Base-by-base conservation (phyloP, 1,140 invertebrate species). In the Helicoverpa armigera region DNA sequence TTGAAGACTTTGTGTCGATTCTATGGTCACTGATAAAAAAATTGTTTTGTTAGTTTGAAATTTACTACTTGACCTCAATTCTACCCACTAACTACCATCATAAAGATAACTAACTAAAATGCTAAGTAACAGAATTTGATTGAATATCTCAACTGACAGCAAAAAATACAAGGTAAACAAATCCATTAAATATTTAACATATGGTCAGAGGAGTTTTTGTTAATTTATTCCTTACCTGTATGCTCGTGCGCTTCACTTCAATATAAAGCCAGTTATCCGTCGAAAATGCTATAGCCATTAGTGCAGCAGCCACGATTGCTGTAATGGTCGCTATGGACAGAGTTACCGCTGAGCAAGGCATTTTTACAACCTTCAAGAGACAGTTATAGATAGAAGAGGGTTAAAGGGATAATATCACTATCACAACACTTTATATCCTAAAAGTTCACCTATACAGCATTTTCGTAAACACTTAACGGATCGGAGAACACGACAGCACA, bases 181-280 rank as follows among this genome's bases (percentile, higher is more conserved):
- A 54, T 4, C 51, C 53, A 18, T 56, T 14, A 56, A 54, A 73
- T 73, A 16, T 14, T 10, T 73, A 56, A 16, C 13, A 10, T 56
- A 56, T 31, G 48, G 61, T 79, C 14, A 53, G 72, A 61, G 80
- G 72, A 74, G 63, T 86, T 31, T 23, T 51, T 63, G 61, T 58
- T 50, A 29, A 73, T 23, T 12, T 11, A 54, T 75, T 56, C 65
- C 82, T 95, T 96, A 98, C 97, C 97, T 98, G 97, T 89, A 98
- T 98, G 92, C 97, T 97, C 83, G 96, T 97, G 85, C 98, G 96
- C 94, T 98, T 98, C 81, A 99, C 98, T 95, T 98, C 98, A 86
- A 98, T 97, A 93, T 98, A 98, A 85, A 98, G 96, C 98, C 98
- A 99, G 95, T 99, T 99, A 95, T 99, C 98, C 90, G 98, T 99